Percentiles rank a stretch among this genome's conserved stretches.
Evolutionary conservation across 2,888 invertebrate species (phyloP).

Genomic region (Zelleria hepariella): DNA sequence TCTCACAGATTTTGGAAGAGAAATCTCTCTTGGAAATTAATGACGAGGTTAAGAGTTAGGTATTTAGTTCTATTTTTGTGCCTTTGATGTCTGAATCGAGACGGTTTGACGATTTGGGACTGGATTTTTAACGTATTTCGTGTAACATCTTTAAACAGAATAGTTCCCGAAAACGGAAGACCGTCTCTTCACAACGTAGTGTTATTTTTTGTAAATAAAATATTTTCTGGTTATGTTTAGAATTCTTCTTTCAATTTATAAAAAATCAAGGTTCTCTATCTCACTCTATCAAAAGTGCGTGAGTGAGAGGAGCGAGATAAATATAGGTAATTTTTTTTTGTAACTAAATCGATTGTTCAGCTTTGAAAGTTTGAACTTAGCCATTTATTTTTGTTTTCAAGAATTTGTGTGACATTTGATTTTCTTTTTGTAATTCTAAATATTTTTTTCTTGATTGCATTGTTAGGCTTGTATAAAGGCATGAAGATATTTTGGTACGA

Average conservation of each 20-base stretch:
- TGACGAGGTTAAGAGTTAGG: not conserved
- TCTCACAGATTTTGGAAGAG: slow-evolving; percentile 4
- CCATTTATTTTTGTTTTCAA: not conserved
- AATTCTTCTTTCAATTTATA: too few relatives aligned
- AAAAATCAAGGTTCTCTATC: too few relatives aligned
- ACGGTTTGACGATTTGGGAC: too few relatives aligned
- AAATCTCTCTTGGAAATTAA: slow-evolving; percentile 6
- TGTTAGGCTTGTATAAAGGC: not conserved
- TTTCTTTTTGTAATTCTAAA: not conserved
- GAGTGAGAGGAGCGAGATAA: too few relatives aligned
- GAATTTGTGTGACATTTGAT: not conserved
- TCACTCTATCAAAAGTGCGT: too few relatives aligned
- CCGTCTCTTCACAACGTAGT: not conserved
- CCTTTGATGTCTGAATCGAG: too few relatives aligned
- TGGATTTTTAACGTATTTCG: not conserved
- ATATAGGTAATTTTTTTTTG: too few relatives aligned
- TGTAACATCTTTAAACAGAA: not conserved
- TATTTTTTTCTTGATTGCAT: not conserved
- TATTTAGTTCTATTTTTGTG: not conserved
- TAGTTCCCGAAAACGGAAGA: too few relatives aligned
- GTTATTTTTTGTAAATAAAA: not conserved
- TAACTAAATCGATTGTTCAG: not conserved
- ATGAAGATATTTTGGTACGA: too few relatives aligned
- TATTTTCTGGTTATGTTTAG: not conserved
- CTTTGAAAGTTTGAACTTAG: not conserved